phyloP scores from a whole-genome alignment of 2,888 invertebrate species.

The Cordilura impudica region DNA sequence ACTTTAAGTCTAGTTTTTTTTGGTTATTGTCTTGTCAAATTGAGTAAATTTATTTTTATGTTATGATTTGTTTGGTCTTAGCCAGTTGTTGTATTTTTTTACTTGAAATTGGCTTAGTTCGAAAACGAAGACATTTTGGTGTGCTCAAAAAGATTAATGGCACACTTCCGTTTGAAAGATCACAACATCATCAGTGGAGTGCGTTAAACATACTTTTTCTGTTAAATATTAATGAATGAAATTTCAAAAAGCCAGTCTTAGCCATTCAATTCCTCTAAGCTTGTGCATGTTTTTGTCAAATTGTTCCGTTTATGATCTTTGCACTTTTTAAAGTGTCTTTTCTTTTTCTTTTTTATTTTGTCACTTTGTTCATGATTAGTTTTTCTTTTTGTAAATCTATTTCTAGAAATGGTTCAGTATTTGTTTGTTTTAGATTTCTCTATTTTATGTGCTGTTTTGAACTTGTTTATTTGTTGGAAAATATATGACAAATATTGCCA shows the following conservation, averaged over 20 bases:
- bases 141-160: conserved; percentile 59
- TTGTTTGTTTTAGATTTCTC: conserved; percentile 25
- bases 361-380: conserved; percentile 20
- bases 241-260: conserved; percentile 4
- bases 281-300: background rate
- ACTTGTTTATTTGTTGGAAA: conserved; percentile 30
- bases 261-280: background rate
- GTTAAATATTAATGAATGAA: conserved; percentile 29
- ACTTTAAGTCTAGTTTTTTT: conserved; percentile 23
- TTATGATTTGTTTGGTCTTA: conserved; percentile 16
- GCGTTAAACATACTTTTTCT: background rate
- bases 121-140: conserved; percentile 34
- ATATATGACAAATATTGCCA: conserved; percentile 45
- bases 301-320: conserved; percentile 41
- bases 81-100: background rate
- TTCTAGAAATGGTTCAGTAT: conserved; percentile 32
- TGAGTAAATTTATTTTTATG: conserved; percentile 13
- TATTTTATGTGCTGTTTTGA: conserved; percentile 52
- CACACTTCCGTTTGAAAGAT: conserved; percentile 53
- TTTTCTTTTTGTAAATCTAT: conserved; percentile 14
- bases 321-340: conserved; percentile 49
- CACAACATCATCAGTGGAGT: conserved; percentile 4
- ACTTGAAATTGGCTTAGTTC: conserved; percentile 13
- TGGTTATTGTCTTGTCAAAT: conserved; percentile 37
- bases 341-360: conserved; percentile 41